phyloP scores from a whole-genome alignment of 2,888 invertebrate species.

The Parthenolecanium corni region DNA sequence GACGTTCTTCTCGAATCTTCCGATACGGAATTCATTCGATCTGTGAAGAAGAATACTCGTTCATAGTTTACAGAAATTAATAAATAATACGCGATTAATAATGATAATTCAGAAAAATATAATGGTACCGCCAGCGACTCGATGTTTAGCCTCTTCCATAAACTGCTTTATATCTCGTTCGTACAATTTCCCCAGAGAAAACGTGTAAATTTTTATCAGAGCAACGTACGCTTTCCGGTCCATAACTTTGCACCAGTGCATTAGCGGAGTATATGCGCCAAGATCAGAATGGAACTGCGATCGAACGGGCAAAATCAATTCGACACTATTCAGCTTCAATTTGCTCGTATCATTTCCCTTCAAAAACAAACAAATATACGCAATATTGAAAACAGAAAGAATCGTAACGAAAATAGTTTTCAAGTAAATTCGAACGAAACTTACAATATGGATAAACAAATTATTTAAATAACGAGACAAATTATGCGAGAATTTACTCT shows the following conservation, averaged over 20 bases:
- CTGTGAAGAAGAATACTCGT: background rate
- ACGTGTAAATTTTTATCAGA: slow-evolving; percentile 67
- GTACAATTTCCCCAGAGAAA: slow-evolving; percentile 73
- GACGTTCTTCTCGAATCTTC: slow-evolving; percentile 26
- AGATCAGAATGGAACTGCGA: slow-evolving; percentile 73
- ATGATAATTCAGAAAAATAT: no score
- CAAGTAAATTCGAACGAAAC: slow-evolving; percentile 18
- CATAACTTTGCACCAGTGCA: slow-evolving; percentile 83
- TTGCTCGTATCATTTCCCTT: slow-evolving; percentile 61
- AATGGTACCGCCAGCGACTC: slow-evolving; percentile 29
- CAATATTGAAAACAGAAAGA: no score
- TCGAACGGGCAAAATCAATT: slow-evolving; percentile 62
- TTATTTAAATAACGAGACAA: slow-evolving; percentile 87
- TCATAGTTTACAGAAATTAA: slow-evolving; percentile 36
- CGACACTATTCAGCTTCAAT: slow-evolving; percentile 42
- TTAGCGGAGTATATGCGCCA: slow-evolving; percentile 73
- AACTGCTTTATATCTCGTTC: slow-evolving; percentile 71
- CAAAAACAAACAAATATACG: slow-evolving; percentile 30
- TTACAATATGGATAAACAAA: slow-evolving; percentile 80
- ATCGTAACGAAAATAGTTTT: background rate
- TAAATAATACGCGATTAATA: slow-evolving; percentile 36
- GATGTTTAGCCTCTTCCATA: slow-evolving; percentile 56
- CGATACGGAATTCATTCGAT: slow-evolving; percentile 2
- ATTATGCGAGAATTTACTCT: slow-evolving; percentile 65
- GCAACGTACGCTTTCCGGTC: slow-evolving; percentile 71